A percentile compares a stretch with the other conserved stretches of the same genome.
Conservation (phyloP, 2,797 vertebrate species). For the Tamandua tetradactyla region DNA sequence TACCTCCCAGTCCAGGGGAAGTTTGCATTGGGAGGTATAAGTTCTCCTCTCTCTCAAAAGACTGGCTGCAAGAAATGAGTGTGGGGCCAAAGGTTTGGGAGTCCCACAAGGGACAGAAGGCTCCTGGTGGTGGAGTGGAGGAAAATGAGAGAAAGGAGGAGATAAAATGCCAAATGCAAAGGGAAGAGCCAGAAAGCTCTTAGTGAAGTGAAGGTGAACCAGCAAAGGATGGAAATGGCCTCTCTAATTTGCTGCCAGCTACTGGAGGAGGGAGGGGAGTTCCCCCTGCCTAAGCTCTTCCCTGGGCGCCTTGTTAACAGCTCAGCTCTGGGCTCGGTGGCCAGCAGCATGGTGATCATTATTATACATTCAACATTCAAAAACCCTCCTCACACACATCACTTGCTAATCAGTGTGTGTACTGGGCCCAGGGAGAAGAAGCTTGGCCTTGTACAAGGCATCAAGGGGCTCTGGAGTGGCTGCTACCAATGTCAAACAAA, state of each 20-base stretch:
- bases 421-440: constrained; percentile 84
- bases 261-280: constrained; percentile 87
- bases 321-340: constrained; percentile 88
- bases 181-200: constrained; percentile 17
- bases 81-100: not conserved
- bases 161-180: constrained; percentile 63
- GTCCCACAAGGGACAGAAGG: constrained; percentile 16
- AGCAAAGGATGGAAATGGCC: constrained; percentile 80
- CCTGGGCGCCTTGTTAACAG: constrained; percentile 96
- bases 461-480: constrained; percentile 6
- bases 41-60: constrained; percentile 38
- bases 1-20: constrained; percentile 20
- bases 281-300: constrained; percentile 92
- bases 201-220: constrained; percentile 63
- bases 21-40: not conserved
- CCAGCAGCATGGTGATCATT: constrained; percentile 81
- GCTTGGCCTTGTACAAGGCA: constrained; percentile 67
- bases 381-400: constrained; percentile 92
- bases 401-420: constrained; percentile 92
- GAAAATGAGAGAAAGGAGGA: constrained; percentile 29
- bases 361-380: constrained; percentile 95
- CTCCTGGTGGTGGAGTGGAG: not conserved
- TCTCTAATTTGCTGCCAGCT: constrained; percentile 86
- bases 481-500: not conserved
- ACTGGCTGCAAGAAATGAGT: constrained; percentile 30